Conservation (phyloP, 2,888 invertebrate genomes). For the Trichopoda pennipes region DNA sequence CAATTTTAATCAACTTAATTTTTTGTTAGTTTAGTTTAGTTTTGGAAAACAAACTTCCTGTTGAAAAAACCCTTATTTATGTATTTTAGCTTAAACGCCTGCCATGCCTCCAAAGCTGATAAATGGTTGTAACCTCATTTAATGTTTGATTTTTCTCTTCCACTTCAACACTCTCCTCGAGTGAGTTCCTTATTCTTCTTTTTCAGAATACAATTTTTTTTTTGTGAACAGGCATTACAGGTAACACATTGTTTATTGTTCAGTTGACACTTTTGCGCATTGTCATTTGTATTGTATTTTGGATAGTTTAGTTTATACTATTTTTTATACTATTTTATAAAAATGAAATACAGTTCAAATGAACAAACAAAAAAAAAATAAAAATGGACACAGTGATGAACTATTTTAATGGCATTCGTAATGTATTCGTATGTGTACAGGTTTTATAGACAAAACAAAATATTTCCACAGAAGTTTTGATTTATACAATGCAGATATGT, state of each 20-base stretch:
- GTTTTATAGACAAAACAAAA: background rate
- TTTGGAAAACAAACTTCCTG: too few relatives aligned
- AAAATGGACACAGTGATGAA: background rate
- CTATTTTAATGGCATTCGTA: constrained; percentile 30
- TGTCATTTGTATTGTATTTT: constrained; percentile 44
- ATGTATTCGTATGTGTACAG: constrained; percentile 1
- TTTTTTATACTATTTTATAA: too few relatives aligned
- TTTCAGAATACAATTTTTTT: constrained; percentile 3
- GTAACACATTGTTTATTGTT: constrained; percentile 63
- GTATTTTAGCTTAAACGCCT: constrained; percentile 33
- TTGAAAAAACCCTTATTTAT: too few relatives aligned
- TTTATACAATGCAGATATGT: constrained; percentile 54
- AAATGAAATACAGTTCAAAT: too few relatives aligned
- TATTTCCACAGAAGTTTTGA: constrained; percentile 16
- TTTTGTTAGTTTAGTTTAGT: too few relatives aligned
- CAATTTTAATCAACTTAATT: too few relatives aligned
- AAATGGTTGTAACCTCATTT: constrained; percentile 64
- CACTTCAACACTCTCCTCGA: constrained; percentile 16
- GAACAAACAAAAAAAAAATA: too few relatives aligned
- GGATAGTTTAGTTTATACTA: constrained; percentile 28
- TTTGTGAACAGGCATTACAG: constrained; percentile 46
- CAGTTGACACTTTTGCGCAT: constrained; percentile 67
- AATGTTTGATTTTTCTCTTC: constrained; percentile 59
- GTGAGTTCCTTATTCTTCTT: background rate
- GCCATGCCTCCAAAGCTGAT: constrained; percentile 56